phyloP scores from a whole-genome alignment of 1,140 invertebrate species.

The Caenorhabditis remanei region DNA sequence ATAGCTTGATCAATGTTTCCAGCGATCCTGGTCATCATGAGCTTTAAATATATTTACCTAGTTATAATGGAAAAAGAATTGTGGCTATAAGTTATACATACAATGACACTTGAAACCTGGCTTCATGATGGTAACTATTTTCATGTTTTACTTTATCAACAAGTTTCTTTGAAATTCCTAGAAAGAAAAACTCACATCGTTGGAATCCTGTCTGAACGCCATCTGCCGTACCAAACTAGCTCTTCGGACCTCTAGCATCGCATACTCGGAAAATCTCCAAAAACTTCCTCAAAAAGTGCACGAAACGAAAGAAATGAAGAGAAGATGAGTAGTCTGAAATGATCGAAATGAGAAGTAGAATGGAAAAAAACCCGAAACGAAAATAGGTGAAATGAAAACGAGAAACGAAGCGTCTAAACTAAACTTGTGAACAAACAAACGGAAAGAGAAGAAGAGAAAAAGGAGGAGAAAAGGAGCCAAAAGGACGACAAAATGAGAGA shows the following conservation, averaged over 20 bases:
- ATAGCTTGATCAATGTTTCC: no score
- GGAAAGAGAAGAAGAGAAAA: background rate
- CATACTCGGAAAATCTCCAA: conserved; percentile 8
- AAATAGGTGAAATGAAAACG: conserved; percentile 50
- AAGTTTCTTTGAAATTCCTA: background rate
- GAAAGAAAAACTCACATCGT: conserved; percentile 30
- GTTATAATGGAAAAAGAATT: no score
- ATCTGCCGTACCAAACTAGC: conserved; percentile 52
- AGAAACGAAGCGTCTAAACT: conserved; percentile 35
- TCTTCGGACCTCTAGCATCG: conserved; percentile 59
- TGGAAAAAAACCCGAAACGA: background rate
- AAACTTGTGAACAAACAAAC: conserved; percentile 54
- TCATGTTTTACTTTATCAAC: background rate
- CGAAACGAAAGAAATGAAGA: background rate
- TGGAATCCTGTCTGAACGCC: conserved; percentile 60
- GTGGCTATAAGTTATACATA: no score
- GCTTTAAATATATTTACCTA: no score
- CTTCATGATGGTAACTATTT: no score
- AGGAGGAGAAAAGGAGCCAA: background rate
- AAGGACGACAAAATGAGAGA: background rate
- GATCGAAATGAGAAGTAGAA: background rate
- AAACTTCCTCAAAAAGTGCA: background rate
- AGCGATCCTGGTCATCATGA: no score
- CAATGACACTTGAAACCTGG: no score
- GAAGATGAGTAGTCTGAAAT: conserved; percentile 18